Percentiles rank a stretch among this genome's conserved stretches.
These are phyloP conservation scores for Thalassoma bifasciatum DNA, from an alignment of 2,113 vertebrate species.

Conservation along the genomic window DNA sequence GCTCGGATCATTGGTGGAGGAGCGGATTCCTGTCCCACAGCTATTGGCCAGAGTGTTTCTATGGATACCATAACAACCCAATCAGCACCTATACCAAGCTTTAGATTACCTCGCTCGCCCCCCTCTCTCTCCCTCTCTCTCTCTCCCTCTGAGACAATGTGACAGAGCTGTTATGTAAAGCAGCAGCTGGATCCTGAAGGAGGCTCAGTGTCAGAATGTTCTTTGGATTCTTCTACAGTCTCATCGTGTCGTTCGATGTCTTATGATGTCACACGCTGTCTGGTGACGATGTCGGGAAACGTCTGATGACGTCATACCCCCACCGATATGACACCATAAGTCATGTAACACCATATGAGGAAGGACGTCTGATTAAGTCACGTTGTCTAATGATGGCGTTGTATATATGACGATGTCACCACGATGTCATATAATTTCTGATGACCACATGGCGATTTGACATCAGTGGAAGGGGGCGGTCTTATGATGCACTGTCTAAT, in stretches of 20 bases:
- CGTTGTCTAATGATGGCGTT: no score
- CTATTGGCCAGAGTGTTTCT: slow-evolving; percentile 98
- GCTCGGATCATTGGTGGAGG: slow-evolving; percentile 95
- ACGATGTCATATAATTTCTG: no score
- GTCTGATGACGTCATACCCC: background rate
- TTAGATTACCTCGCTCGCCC: slow-evolving; percentile 11
- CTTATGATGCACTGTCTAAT: no score
- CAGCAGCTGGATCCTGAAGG: slow-evolving; percentile 22
- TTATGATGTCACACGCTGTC: background rate
- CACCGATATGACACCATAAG: no score
- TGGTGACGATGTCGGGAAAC: background rate
- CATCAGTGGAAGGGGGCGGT: no score
- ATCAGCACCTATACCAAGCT: slow-evolving; percentile 62
- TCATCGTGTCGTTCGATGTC: background rate
- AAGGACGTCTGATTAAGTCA: no score
- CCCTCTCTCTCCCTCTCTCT: background rate
- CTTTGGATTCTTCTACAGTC: background rate
- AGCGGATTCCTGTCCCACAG: slow-evolving; percentile 96
- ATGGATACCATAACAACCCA: slow-evolving; percentile 72
- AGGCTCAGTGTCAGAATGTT: slow-evolving; percentile 16
- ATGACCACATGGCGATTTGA: no score
- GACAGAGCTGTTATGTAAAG: slow-evolving; percentile 50
- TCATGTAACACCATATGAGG: no score
- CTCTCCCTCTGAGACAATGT: slow-evolving; percentile 24
- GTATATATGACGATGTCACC: no score